A percentile compares a stretch with the other conserved stretches of the same genome.
These are phyloP conservation scores for Rhabditoides inermis DNA, from an alignment of 2,888 invertebrate genomes.

Conservation along the genomic window DNA sequence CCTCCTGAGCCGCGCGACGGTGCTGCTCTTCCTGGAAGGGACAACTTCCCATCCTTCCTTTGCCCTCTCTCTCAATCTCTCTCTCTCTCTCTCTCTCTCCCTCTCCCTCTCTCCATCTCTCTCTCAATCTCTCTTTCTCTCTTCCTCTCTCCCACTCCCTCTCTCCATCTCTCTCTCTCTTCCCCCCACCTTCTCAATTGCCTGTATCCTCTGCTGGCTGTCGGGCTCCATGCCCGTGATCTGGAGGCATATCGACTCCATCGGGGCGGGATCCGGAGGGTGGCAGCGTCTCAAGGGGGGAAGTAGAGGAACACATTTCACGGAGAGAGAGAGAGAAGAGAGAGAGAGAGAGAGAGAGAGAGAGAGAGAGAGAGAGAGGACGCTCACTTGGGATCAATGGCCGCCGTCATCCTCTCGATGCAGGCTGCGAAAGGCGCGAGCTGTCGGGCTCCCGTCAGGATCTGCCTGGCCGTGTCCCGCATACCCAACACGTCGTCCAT, in stretches of 20 bases:
- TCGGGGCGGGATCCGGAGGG: conserved; percentile 45
- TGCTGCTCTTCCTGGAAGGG: conserved; percentile 34
- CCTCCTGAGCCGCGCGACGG: conserved; percentile 20
- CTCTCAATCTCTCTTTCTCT: no score
- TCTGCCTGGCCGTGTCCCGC: conserved; percentile 23
- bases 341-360: no score
- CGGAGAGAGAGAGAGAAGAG: conserved; percentile 5
- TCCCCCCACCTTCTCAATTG: conserved; percentile 21
- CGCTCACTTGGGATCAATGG: conserved; percentile 29
- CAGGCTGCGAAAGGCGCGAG: conserved; percentile 27
- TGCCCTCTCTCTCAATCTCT: neutral
- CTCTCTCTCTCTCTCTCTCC: neutral
- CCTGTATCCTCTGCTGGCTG: conserved; percentile 37
- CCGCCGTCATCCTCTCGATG: conserved; percentile 29
- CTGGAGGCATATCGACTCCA: conserved; percentile 52
- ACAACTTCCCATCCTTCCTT: neutral
- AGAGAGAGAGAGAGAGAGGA: no score
- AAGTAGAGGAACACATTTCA: conserved; percentile 5
- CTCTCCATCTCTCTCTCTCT: no score
- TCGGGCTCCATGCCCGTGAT: conserved; percentile 54
- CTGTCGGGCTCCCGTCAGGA: conserved; percentile 25
- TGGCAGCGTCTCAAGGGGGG: conserved; percentile 24
- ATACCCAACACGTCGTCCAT: conserved; percentile 18
- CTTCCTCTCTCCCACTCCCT: neutral
- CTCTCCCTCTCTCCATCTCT: no score